Evolutionary conservation across 2,113 vertebrate species (phyloP).

Genomic region (Menura novaehollandiae): DNA sequence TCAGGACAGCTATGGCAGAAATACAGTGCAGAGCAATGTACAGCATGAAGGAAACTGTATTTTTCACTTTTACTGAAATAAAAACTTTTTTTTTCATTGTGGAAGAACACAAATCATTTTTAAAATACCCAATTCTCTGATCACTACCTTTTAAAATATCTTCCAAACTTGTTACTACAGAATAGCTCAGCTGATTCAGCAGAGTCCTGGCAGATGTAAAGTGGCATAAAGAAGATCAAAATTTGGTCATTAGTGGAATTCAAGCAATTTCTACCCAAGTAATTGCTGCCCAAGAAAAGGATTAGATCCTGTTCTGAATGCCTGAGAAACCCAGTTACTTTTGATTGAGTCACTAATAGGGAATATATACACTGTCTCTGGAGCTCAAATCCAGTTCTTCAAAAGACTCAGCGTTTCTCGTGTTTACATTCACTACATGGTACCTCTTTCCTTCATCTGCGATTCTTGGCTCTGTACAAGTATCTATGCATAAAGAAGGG

Average conservation of each 20-base stretch:
- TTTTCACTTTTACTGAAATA: background rate
- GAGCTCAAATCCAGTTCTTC: background rate
- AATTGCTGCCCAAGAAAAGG: background rate
- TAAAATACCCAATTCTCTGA: background rate
- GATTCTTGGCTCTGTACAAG: background rate
- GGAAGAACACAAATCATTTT: background rate
- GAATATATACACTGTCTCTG: background rate
- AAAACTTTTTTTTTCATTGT: background rate
- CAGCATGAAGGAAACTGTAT: background rate
- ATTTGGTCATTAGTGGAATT: background rate
- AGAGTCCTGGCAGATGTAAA: background rate
- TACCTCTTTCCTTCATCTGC: constrained; percentile 3
- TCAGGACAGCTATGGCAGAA: background rate
- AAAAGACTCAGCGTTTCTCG: background rate
- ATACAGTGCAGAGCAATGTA: background rate
- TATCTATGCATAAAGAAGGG: background rate
- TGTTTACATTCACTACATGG: background rate
- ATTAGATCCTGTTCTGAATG: background rate
- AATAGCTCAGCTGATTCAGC: background rate
- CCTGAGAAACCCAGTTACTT: background rate
- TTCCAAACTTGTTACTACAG: background rate
- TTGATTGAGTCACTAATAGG: background rate
- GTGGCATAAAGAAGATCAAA: background rate
- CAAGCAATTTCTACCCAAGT: background rate
- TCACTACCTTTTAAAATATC: background rate